Evolutionary conservation across 2,888 invertebrate species (phyloP), one percentile per base, ranked within the genome.

Genomic region (Chaetoderma sp.): DNA sequence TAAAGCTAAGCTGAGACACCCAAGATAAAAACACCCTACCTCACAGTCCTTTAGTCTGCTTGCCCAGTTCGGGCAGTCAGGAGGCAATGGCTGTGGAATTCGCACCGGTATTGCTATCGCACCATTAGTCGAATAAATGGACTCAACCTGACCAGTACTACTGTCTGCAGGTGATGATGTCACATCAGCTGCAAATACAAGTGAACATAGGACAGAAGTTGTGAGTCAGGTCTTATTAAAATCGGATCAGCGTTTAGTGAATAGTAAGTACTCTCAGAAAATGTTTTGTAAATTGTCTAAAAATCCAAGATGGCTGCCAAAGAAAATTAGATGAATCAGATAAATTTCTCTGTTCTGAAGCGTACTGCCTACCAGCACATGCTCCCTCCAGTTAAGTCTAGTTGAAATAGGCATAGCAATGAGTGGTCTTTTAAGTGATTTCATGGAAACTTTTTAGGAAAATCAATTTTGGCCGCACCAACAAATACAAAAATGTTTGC

Each of bases 21-120:
- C n/a, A n/a, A n/a, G n/a, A n/a, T n/a, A n/a, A n/a, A n/a, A n/a
- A n/a, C n/a, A n/a, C n/a, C 66, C 61, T 71, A 85, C 85, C 77
- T 85, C 83, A 76, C 83, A 84, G 69, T 78, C 81, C 42, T 78
- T 78, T 27, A 85, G 71, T 30, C 80, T 70, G n/a, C 76, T 67
- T 1, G 85, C 85, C 85, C 85, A 85, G 28, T 74, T 50, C 3
- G 84, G 84, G 60, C 77, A 79, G 18, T 80, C 79, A 6, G 79
- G 74, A 1, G 80, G 81, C 4, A 81, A 69, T 6, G 72, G 67
- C 52, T 55, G 55, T 21, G 67, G 63, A 6, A 67, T 62, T n/a
- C n/a, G n/a, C n/a, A n/a, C n/a, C n/a, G n/a, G n/a, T n/a, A n/a
- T n/a, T n/a, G n/a, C n/a, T n/a, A n/a, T n/a, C n/a, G n/a, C n/a